Conservation (phyloP, 1,140 invertebrate genomes). For the Agraylea sexmaculata region DNA sequence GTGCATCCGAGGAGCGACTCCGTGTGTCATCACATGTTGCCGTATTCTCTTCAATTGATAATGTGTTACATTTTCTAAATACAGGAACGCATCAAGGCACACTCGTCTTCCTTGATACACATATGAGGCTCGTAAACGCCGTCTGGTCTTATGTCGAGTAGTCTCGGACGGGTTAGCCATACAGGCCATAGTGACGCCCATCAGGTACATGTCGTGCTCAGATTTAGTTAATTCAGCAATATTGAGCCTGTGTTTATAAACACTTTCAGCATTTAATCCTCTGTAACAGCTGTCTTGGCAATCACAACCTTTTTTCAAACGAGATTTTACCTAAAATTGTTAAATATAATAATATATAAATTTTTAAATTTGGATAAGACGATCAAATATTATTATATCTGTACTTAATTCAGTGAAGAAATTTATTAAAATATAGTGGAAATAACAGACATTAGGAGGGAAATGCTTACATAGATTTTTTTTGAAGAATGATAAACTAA, state of each 20-base stretch:
- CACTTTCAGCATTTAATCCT: conserved; percentile 56
- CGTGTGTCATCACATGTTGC: conserved; percentile 66
- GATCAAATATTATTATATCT: too few species aligned
- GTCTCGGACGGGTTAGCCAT: conserved; percentile 62
- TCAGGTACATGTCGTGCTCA: conserved; percentile 64
- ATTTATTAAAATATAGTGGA: too few species aligned
- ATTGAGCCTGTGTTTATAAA: conserved; percentile 62
- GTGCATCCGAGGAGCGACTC: conserved; percentile 62
- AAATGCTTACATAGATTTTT: too few species aligned
- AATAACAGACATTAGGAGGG: too few species aligned
- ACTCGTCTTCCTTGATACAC: conserved; percentile 64
- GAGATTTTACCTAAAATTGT: conserved; percentile 50
- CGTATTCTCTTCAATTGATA: conserved; percentile 67
- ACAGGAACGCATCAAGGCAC: conserved; percentile 66
- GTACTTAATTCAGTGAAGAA: too few species aligned
- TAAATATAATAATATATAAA: too few species aligned
- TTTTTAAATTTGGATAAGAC: too few species aligned
- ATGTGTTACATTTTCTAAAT: conserved; percentile 68
- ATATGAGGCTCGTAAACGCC: conserved; percentile 59
- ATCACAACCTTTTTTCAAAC: conserved; percentile 60
- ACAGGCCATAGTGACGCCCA: conserved; percentile 71
- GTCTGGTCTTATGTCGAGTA: conserved; percentile 55
- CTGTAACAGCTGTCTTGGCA: conserved; percentile 66
- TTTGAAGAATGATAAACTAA: too few species aligned
- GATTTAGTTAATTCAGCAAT: conserved; percentile 67